Percentiles rank a stretch among this genome's conserved stretches.
Conservation (phyloP, 1,140 invertebrate genomes). For the Linepithema humile region DNA sequence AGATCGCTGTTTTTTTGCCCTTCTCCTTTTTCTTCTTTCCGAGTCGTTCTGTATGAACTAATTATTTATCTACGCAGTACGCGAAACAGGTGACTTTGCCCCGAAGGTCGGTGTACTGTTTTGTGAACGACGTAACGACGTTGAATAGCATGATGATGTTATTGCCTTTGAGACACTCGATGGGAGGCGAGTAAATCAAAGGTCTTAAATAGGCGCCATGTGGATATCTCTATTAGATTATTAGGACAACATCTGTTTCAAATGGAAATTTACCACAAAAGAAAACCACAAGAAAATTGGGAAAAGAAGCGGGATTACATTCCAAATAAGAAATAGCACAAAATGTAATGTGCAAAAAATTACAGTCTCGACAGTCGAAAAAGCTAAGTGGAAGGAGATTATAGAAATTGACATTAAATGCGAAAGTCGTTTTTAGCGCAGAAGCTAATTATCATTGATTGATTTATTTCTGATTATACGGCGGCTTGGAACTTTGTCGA, state of each 20-base stretch:
- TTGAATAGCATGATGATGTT: slow-evolving; percentile 47
- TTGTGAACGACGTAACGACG: not conserved
- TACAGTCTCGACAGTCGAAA: not conserved
- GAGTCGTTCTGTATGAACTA: slow-evolving; percentile 1
- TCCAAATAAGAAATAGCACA: not conserved
- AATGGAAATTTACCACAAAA: slow-evolving; percentile 4
- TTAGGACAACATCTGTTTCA: not conserved
- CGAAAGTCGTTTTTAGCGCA: not conserved
- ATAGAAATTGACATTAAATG: not conserved
- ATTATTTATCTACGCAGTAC: slow-evolving; percentile 41
- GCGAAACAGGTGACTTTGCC: slow-evolving; percentile 1
- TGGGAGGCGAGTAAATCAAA: slow-evolving; percentile 6
- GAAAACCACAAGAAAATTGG: not conserved
- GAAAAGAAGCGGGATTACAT: too few species aligned
- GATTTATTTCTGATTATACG: slow-evolving; percentile 8
- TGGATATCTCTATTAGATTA: not conserved
- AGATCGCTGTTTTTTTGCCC: slow-evolving; percentile 56
- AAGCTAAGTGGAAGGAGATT: not conserved
- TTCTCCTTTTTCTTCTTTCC: not conserved
- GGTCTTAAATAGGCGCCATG: not conserved
- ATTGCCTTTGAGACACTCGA: slow-evolving; percentile 13
- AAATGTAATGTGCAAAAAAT: not conserved
- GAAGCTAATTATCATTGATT: not conserved
- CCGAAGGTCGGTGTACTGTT: slow-evolving; percentile 14
- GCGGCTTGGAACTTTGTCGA: slow-evolving; percentile 18